A percentile compares a stretch with the other conserved stretches of the same genome.
phyloP scores from a whole-genome alignment of 2,888 invertebrate genomes.

The Drosophila helvetica region DNA sequence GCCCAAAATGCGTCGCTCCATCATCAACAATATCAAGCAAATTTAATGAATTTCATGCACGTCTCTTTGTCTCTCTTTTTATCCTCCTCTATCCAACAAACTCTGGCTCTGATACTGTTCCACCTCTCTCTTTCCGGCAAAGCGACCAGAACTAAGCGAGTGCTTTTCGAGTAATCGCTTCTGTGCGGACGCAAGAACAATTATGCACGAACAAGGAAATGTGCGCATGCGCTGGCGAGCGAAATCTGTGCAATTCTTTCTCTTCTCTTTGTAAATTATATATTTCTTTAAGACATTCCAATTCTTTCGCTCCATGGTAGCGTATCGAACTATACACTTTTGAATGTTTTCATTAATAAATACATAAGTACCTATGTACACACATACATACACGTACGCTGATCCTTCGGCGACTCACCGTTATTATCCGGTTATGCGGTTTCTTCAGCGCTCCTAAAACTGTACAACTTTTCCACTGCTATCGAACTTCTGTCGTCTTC shows the following conservation, averaged over 20 bases:
- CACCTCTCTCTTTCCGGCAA: slow-evolving; percentile 22
- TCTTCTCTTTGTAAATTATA: neutral
- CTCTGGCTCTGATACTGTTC: slow-evolving; percentile 32
- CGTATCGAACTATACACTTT: neutral
- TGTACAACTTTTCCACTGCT: slow-evolving; percentile 42
- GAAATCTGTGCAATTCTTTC: slow-evolving; percentile 10
- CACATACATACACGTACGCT: neutral
- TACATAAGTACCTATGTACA: neutral
- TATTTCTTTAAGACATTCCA: neutral
- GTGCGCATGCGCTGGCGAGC: slow-evolving; percentile 45
- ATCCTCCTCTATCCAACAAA: slow-evolving; percentile 33
- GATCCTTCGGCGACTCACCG: neutral
- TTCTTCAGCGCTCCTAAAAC: slow-evolving; percentile 38
- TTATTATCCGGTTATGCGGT: too few species aligned
- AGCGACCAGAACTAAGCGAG: slow-evolving; percentile 36
- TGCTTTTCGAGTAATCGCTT: slow-evolving; percentile 18
- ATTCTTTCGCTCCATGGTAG: neutral
- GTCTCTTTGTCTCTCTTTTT: slow-evolving; percentile 61
- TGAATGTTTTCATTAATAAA: neutral
- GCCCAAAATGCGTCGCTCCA: slow-evolving; percentile 71
- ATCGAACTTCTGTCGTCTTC: slow-evolving; percentile 7
- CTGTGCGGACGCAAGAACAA: slow-evolving; percentile 5
- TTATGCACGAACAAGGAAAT: slow-evolving; percentile 38
- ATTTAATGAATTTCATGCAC: slow-evolving; percentile 79
- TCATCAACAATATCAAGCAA: slow-evolving; percentile 64